Percentiles rank a stretch among this genome's conserved stretches.
phyloP scores from a whole-genome alignment of 2,888 invertebrate species.

The Cynaeus angustus region DNA sequence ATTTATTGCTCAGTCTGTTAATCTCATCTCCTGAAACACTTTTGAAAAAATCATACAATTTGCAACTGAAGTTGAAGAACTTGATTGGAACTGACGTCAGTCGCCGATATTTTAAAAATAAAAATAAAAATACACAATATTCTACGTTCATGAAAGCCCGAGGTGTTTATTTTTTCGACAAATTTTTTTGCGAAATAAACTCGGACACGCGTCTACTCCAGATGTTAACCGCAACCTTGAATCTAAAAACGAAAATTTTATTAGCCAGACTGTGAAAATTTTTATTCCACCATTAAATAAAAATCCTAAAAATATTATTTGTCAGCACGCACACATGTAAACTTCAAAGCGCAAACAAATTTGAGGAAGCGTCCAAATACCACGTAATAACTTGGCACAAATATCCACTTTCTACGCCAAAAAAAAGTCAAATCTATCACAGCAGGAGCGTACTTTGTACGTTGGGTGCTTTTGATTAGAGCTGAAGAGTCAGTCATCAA shows the following conservation, averaged over 20 bases:
- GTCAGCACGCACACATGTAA: constrained; percentile 26
- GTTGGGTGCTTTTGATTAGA: background rate
- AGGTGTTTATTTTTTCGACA: no score
- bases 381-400: constrained; percentile 45
- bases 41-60: no score
- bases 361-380: constrained; percentile 16
- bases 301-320: constrained; percentile 5
- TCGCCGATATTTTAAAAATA: no score
- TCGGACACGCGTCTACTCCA: no score
- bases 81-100: no score
- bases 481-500: constrained; percentile 11
- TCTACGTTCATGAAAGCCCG: no score
- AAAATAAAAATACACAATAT: no score
- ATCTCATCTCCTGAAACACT: no score
- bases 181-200: no score
- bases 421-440: constrained; percentile 4
- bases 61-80: no score
- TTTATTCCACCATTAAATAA: constrained; percentile 3
- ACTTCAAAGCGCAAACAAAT: constrained; percentile 23
- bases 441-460: background rate
- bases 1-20: no score
- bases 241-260: constrained; percentile 12
- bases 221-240: no score
- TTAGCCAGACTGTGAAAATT: background rate
- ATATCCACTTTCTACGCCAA: constrained; percentile 19